A percentile compares a stretch with the other conserved stretches of the same genome.
phyloP scores from a whole-genome alignment of 1,140 invertebrate species.

The Cydia splendana region DNA sequence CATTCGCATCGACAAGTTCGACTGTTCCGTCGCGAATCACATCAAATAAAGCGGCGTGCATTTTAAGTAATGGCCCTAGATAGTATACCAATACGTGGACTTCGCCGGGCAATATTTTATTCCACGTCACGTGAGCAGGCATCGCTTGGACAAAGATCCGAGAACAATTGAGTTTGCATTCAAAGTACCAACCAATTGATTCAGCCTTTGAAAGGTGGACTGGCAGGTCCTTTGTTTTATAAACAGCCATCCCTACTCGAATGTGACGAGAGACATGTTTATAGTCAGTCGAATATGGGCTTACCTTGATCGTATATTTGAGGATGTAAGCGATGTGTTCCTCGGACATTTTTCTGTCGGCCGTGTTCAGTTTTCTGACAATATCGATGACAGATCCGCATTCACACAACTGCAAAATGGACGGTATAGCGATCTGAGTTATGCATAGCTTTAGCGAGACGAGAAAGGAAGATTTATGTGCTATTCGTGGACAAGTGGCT shows the following conservation, averaged over 20 bases:
- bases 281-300: slow-evolving; percentile 76
- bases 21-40: slow-evolving; percentile 77
- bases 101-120: slow-evolving; percentile 73
- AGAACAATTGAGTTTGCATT: slow-evolving; percentile 80
- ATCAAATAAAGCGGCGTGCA: slow-evolving; percentile 77
- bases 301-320: slow-evolving; percentile 91
- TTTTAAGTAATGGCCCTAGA: slow-evolving; percentile 79
- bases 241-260: slow-evolving; percentile 68
- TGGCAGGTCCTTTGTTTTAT: slow-evolving; percentile 78
- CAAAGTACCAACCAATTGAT: slow-evolving; percentile 78
- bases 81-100: slow-evolving; percentile 77
- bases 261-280: slow-evolving; percentile 79
- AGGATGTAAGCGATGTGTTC: slow-evolving; percentile 93
- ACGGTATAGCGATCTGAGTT: slow-evolving; percentile 38
- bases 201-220: slow-evolving; percentile 76
- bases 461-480: slow-evolving; percentile 13
- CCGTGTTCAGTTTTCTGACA: slow-evolving; percentile 83
- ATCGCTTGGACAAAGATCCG: slow-evolving; percentile 63
- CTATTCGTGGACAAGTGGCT: not conserved
- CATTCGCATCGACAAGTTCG: slow-evolving; percentile 77
- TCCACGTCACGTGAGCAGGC: slow-evolving; percentile 67
- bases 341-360: slow-evolving; percentile 88
- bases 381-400: slow-evolving; percentile 90
- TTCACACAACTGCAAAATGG: slow-evolving; percentile 86
- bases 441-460: slow-evolving; percentile 21